Evolutionary conservation across 37 sponge, comb jelly and placozoan species (phyloP), one percentile per base, ranked within the genome.

Genomic region (Hexactinellida sp.): DNA sequence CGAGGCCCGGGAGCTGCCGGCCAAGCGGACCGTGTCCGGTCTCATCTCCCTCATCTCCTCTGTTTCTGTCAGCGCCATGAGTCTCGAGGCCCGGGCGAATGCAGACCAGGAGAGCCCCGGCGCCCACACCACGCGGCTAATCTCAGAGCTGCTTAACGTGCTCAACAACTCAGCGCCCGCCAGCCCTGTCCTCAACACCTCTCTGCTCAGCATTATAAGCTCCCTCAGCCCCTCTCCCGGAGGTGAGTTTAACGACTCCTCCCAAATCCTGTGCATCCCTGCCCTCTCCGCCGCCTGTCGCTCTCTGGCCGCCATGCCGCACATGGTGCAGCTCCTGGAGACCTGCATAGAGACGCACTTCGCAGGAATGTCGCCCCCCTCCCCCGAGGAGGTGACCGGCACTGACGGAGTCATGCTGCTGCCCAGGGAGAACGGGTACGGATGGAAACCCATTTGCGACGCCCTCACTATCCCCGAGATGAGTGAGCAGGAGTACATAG

Each of bases 91-190:
- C 34, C 21, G 76, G 5, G 76, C 28, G 21, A 63, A 10, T 25
- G 16, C 9, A 19, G 13, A 47, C 13, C 25, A 32, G 76, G 76
- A 25, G 25, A n/a, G 13, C 13, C 34, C 76, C 30, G 25, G 55
- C 0, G 38, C 82, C 23, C 63, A 89, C 36, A 36, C 90, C 9
- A 83, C 90, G 1, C 36, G 37, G 0, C 82, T 90, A 24, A 7
- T 92, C 36, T 86, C 88, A 83, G 93, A 91, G 7, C 36, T 91
- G 7, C 54, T 94, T n/a, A 94, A 89, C 54, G 82, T 94, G 35
- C 87, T 94, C 38, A 94, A 92, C 85, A 87, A 55, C 82, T 87
- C 91, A 38, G 76, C 86, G 9, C 89, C 89, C 23, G 41, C 86
- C 21, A 39, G 39, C 24, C 30, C 39, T 32, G 34, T 87, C 23